Base-by-base conservation (phyloP, 2,113 vertebrate species). In the Caracal caracal region DNA sequence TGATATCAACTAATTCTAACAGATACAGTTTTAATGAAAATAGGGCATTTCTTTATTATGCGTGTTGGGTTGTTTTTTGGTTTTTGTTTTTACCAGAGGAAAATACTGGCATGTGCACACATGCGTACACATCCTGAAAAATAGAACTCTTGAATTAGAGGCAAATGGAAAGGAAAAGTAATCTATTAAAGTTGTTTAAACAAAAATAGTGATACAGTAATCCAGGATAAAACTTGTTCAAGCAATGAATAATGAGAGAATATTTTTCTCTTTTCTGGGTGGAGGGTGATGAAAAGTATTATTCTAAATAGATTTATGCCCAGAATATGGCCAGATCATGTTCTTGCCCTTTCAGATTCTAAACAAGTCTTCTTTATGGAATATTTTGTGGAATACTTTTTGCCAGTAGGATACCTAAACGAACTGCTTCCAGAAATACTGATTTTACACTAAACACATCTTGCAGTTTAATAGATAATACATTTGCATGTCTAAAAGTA, bases 281-380 rank as follows among this genome's bases (percentile, higher is more conserved):
- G 20, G 15, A 61, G 11, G 11, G 37, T 90, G 63, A 68, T 71
- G 71, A 79, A 89, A 93, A 78, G 19, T 73, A 78, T 71, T 93
- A 47, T 73, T 92, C 15, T 86, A 26, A 92, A 37, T 79, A 92
- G 66, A 66, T 78, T 28, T 92, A 1, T 95, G 37, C 49, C 20
- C 6, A 65, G 10, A 85, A 3, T 85, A 33, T 16, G 40, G 11
- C 66, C 61, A 90, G 59, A 61, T 79, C 24, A n/a, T 71, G 26
- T 68, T 90, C 56, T 73, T 95, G 7, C 11, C 71, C 35, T 94
- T 95, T 89, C 68, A 73, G 35, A 56, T 92, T 86, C 73, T 47
- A 75, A 47, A 71, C 33, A 84, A 13, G 92, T 89, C 28, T 79
- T 92, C 78, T 66, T 30, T 89, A 33, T 81, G 33, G 16, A 63